Base-by-base conservation (phyloP, 2,888 invertebrate species). In the Acanthoscelides obtectus region DNA sequence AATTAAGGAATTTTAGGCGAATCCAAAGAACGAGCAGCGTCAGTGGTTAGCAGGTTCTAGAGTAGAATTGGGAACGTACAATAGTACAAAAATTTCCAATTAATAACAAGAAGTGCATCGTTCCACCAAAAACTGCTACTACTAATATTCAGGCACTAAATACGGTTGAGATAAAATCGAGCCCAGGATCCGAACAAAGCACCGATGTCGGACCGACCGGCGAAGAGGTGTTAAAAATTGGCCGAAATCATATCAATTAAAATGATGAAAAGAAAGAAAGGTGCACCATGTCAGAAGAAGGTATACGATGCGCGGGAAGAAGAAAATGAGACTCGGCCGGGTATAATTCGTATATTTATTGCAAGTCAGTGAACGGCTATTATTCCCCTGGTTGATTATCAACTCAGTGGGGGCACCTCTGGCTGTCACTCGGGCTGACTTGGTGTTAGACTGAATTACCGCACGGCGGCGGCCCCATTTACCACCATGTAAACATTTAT, bases 371-470 rank as follows among this genome's bases (percentile, higher is more conserved):
- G 71, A 70, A 71, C 71, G 67, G 71, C 72, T 68, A 74, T 74
- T 74, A 74, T 71, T 69, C 67, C 69, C 71, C 67, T 70, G 72
- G 71, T 74, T 71, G 72, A 72, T 74, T 71, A 69, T 65, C 67
- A 66, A 64, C 74, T 17, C 74, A 74, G 71, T 72, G 71, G 72
- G 74, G 71, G 68, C 6, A 67, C 67, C 22, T 67, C 71, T 69
- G 70, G 67, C 74, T 74, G 74, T 74, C 74, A 74, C 74, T 74
- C 72, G 70, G 71, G 69, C 72, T 20, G 67, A n/a, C n/a, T n/a
- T n/a, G 70, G 71, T 71, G 71, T 74, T 74, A 74, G 72, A 74
- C 71, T 72, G 72, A 74, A 74, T 74, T 73, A 74, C 72, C 63
- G 72, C n/a, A 22, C 66, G 72, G 71, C 72, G 72, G 72, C 71